A percentile compares a stretch with the other conserved stretches of the same genome.
Conservation (phyloP, 35 echinoderm and acorn worm genomes). For the Diadema setosum region DNA sequence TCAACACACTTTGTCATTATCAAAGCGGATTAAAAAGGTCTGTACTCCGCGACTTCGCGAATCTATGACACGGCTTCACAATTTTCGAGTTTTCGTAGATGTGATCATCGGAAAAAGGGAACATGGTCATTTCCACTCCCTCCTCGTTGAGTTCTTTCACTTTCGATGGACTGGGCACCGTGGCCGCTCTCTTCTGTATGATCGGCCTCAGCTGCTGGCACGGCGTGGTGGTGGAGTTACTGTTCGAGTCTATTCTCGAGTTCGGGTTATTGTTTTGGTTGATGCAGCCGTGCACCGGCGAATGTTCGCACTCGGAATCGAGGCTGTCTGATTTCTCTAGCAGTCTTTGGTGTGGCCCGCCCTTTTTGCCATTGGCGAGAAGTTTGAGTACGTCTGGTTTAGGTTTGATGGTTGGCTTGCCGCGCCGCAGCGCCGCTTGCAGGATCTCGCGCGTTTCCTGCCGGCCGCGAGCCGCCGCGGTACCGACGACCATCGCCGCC, state of each 20-base stretch:
- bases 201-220: not conserved
- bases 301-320: not conserved
- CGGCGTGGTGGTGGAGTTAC: not conserved
- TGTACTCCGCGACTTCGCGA: constrained; percentile 7
- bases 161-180: not conserved
- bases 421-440: not conserved
- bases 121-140: not conserved
- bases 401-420: not conserved
- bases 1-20: too few relatives aligned
- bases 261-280: not conserved
- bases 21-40: not conserved
- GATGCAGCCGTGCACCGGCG: not conserved
- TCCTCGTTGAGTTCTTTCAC: not conserved
- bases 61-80: not conserved
- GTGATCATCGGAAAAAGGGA: not conserved
- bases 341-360: not conserved
- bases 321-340: not conserved
- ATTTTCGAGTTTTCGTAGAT: constrained; percentile 15
- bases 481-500: not conserved
- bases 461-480: not conserved
- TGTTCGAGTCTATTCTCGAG: not conserved
- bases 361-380: not conserved
- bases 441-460: not conserved
- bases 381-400: constrained; percentile 13
- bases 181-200: not conserved